Base-by-base conservation (phyloP, 1,140 invertebrate species). In the Philopotamus ludificatus region DNA sequence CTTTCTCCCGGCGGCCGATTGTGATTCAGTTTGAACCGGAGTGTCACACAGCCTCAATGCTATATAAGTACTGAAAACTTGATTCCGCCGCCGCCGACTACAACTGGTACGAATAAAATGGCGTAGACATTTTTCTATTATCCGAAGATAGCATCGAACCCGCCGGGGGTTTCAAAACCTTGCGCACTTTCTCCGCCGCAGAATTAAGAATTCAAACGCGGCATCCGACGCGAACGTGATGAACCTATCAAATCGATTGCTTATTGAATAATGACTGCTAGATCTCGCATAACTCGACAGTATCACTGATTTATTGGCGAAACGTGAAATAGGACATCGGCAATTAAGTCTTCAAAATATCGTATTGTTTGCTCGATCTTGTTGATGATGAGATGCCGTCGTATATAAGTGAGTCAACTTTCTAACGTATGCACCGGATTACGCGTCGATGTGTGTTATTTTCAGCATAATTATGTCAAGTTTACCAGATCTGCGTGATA, bases 1-100 rank as follows among this genome's bases (percentile, higher is more conserved):
- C 67, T 69, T 69, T 69, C 67, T 65, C 63, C 51, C 51, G n/a
- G n/a, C n/a, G n/a, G n/a, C n/a, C 23, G 45, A 58, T 69, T 69
- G 67, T 69, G 62, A 68, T 65, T 65, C 58, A 61, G 63, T 28
- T 34, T 23, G n/a, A n/a, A 61, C 39, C 42, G 21, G 16, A 39
- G 67, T 59, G 66, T 65, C 55, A 51, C 21, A 49, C 54, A 60
- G 57, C 16, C 25, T 60, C 16, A 34, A 34, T 57, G n/a, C 1
- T 39, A 41, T 42, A 57, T 16, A 55, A 39, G 39, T 22, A 42
- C 28, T 34, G 28, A 34, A 34, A 34, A 34, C 28, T 34, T 34
- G 28, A 4, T 34, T 34, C 28, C 28, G 12, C 8, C 44, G 18
- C 8, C 8, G 18, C 44, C 18, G 44, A 16, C 18, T 9, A 15